These are phyloP conservation scores for Gnathonemus echidnorhynchus DNA, from an alignment of 2,113 vertebrate genomes.

Conservation along the genomic window DNA sequence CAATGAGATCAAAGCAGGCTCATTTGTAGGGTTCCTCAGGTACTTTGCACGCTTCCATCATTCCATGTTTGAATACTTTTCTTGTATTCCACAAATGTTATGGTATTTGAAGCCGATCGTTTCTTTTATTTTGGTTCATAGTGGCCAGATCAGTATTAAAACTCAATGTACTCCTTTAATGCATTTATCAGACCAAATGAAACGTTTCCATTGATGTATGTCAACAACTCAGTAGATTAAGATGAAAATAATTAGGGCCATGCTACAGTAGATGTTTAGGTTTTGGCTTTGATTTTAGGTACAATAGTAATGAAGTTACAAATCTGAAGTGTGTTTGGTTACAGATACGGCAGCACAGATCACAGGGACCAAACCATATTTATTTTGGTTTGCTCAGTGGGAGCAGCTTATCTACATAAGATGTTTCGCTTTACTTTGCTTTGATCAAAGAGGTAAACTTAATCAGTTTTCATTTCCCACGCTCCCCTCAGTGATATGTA, in stretches of 20 bases:
- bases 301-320: background rate
- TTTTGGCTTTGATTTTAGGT: background rate
- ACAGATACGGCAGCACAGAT: background rate
- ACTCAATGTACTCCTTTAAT: background rate
- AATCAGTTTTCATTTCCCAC: background rate
- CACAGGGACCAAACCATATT: background rate
- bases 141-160: background rate
- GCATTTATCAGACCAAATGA: background rate
- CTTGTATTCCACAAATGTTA: background rate
- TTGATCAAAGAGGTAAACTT: background rate
- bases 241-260: background rate
- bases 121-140: background rate
- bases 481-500: background rate
- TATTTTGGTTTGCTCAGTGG: background rate
- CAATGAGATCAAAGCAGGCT: too few species aligned
- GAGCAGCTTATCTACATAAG: background rate
- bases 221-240: background rate
- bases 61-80: background rate
- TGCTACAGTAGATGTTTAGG: background rate
- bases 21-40: background rate
- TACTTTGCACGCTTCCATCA: background rate
- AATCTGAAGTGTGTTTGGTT: background rate
- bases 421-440: background rate
- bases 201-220: background rate
- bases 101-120: background rate